phyloP scores from a whole-genome alignment of 2,888 invertebrate genomes.

The Notodonta ziczac region DNA sequence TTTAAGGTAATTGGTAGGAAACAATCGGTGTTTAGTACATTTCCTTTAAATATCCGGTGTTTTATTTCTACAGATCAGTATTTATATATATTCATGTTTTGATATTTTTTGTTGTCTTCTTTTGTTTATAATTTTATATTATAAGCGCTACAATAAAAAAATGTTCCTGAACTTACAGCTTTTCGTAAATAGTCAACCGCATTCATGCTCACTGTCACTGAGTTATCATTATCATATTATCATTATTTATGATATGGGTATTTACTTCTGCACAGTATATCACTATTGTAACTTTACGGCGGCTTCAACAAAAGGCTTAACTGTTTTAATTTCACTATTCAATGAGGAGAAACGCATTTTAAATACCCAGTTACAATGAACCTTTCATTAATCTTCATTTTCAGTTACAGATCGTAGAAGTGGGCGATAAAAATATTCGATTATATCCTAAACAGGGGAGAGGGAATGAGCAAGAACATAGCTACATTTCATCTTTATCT shows the following conservation, averaged over 20 bases:
- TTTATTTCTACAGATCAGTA: too few species aligned
- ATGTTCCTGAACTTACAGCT: too few species aligned
- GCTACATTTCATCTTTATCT: conserved; percentile 63
- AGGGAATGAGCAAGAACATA: conserved; percentile 29
- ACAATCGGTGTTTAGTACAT: conserved; percentile 12
- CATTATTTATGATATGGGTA: neutral
- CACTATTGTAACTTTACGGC: neutral
- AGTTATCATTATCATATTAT: too few species aligned
- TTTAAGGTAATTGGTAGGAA: conserved; percentile 47
- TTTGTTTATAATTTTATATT: too few species aligned
- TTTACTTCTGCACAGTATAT: neutral
- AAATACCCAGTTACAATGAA: conserved; percentile 2
- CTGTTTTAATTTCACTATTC: neutral
- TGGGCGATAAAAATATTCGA: conserved; percentile 29
- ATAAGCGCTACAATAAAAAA: too few species aligned
- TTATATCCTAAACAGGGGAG: conserved; percentile 45
- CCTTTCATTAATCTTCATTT: conserved; percentile 6
- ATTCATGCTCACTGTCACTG: neutral
- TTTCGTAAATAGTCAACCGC: too few species aligned
- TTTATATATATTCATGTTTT: too few species aligned
- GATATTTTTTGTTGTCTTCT: too few species aligned
- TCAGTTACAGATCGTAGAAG: conserved; percentile 12
- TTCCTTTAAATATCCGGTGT: neutral
- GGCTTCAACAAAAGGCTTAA: neutral
- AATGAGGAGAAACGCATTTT: neutral